phyloP scores from a whole-genome alignment of 2,888 invertebrate species.

The Calameuta pallipes region DNA sequence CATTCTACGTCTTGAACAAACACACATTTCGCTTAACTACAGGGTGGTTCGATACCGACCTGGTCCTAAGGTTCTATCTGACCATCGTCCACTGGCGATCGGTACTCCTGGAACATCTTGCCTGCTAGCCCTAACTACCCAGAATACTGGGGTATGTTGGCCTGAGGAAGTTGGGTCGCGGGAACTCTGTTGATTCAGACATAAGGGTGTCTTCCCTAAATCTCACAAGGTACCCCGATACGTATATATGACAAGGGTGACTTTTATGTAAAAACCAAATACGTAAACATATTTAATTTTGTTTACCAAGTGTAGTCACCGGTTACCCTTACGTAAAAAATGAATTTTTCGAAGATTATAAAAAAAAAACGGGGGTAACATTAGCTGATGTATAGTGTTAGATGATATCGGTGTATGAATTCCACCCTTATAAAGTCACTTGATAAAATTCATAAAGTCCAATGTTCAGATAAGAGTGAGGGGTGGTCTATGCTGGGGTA shows the following conservation, averaged over 20 bases:
- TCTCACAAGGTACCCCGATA: neutral
- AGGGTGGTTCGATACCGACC: neutral
- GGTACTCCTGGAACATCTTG: slow-evolving; percentile 20
- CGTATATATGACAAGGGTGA: neutral
- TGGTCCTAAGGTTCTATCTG: neutral
- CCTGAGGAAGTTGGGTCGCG: neutral
- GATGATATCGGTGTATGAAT: neutral
- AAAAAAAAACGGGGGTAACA: neutral
- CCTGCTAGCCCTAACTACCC: neutral
- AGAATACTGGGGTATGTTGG: neutral
- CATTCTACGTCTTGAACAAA: slow-evolving; percentile 24
- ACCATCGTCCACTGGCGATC: slow-evolving; percentile 15
- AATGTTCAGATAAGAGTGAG: neutral
- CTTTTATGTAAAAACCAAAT: neutral
- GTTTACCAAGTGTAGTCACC: neutral
- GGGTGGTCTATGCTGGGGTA: neutral
- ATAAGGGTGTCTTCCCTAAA: neutral
- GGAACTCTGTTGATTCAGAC: neutral
- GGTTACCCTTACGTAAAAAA: neutral
- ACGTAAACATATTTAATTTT: neutral
- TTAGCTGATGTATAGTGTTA: neutral
- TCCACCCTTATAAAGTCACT: neutral
- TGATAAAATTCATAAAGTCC: neutral
- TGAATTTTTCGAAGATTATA: neutral
- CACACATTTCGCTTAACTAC: slow-evolving; percentile 32